phyloP scores from a whole-genome alignment of 2,113 vertebrate species.

The Chunga burmeisteri region DNA sequence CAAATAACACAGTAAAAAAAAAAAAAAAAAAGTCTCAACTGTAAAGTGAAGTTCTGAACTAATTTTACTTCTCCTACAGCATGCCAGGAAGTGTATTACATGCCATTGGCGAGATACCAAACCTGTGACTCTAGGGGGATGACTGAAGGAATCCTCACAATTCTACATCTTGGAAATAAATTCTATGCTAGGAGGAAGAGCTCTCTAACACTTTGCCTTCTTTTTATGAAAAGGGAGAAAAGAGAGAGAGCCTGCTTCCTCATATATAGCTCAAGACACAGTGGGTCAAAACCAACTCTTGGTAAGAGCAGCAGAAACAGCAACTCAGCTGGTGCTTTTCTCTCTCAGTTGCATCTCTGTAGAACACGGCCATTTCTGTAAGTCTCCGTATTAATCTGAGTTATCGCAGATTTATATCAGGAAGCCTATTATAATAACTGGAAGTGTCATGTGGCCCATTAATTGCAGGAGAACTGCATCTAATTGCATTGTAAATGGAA shows the following conservation, averaged over 20 bases:
- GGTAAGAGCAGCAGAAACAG: not conserved
- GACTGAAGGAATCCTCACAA: conserved; percentile 66
- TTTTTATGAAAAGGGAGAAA: not conserved
- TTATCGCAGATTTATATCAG: conserved; percentile 4
- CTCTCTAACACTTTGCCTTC: conserved; percentile 31
- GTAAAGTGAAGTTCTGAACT: conserved; percentile 48
- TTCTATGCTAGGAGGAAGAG: conserved; percentile 36
- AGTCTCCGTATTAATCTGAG: not conserved
- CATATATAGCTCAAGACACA: not conserved
- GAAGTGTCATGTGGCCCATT: conserved; percentile 25
- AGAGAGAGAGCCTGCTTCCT: not conserved
- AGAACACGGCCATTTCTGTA: not conserved
- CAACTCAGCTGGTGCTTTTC: not conserved
- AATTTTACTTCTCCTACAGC: conserved; percentile 55
- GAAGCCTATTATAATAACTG: not conserved
- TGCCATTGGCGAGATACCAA: conserved; percentile 63
- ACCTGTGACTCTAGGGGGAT: conserved; percentile 61
- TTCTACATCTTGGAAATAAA: conserved; percentile 61
- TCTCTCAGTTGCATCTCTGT: not conserved
- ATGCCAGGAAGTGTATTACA: conserved; percentile 61
- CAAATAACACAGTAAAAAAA: not conserved
- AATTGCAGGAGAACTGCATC: not conserved
- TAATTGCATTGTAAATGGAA: conserved; percentile 32
- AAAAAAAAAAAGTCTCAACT: not conserved
- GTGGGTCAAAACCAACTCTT: not conserved